Conservation (phyloP, 2,113 vertebrate species). For the Theristicus caerulescens region DNA sequence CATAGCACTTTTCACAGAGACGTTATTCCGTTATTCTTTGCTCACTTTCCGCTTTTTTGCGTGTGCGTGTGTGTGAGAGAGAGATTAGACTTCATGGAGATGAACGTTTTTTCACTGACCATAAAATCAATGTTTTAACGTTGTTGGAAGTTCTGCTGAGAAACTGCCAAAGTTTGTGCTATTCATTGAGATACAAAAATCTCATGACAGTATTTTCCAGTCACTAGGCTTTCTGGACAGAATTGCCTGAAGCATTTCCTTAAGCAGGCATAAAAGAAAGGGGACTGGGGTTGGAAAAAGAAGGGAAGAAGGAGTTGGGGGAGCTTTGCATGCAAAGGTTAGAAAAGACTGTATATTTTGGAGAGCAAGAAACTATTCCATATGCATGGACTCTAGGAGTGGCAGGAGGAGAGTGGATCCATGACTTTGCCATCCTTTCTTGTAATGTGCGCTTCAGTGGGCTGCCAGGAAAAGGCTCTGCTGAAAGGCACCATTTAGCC, state of each 20-base stretch:
- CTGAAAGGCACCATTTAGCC: neutral
- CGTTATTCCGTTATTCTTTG: neutral
- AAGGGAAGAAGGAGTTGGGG: neutral
- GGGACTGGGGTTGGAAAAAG: neutral
- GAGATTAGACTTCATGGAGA: neutral
- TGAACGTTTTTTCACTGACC: neutral
- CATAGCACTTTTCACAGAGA: neutral
- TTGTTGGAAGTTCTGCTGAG: neutral
- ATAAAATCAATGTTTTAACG: neutral
- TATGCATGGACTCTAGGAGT: too few relatives aligned
- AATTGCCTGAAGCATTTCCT: neutral
- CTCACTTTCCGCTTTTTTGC: neutral
- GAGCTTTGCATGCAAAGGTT: neutral
- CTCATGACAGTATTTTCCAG: neutral
- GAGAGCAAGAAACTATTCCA: neutral
- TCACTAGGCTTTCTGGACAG: neutral
- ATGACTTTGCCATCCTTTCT: neutral
- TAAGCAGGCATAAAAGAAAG: neutral
- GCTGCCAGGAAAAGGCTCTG: neutral
- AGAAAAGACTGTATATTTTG: neutral
- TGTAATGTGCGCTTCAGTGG: fast-evolving
- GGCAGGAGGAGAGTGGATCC: neutral
- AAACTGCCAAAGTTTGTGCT: neutral
- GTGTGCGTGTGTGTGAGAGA: neutral
- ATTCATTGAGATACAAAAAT: neutral